Base-by-base conservation (phyloP, 2,797 vertebrate species). In the Pseudotriccus pelzelni region DNA sequence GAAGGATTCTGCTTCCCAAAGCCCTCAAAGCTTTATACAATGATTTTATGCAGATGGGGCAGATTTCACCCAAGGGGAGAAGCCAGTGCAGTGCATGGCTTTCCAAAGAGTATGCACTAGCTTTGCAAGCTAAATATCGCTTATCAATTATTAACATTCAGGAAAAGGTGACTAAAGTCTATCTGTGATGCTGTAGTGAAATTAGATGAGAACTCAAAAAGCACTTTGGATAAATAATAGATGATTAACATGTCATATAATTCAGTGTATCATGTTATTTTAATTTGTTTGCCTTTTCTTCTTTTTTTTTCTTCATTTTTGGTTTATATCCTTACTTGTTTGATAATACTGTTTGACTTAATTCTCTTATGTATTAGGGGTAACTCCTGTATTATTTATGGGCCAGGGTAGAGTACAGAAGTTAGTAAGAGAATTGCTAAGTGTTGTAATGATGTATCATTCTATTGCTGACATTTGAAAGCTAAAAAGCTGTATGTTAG, bases 211-310 rank as follows among this genome's bases (percentile, higher is more conserved):
- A 93, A 91, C 49, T 93, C 82, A 80, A 88, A 95, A 94, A 92
- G 87, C 89, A 95, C 93, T 97, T 95, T 94, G 69, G 70, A 91
- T 96, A 90, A 96, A 97, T 96, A 97, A 96, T 97, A 95, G 50
- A 94, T 96, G 82, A 92, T 95, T 97, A 96, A 87, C 84, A 83
- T 95, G 95, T 84, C 92, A 86, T 68, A 92, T 91, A 91, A 95
- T 90, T 94, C 89, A 95, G 58, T 44, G 36, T 95, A 96, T 95
- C 89, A 81, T 92, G 76, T 89, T 96, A 87, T 93, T 95, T 94
- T 93, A 95, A 90, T 96, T 94, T 96, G 68, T 85, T 95, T 91
- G 55, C 36, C 87, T 87, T 94, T 96, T 85, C 78, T 83, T 80
- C 44, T 53, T 89, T 92, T 95, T 83, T 55, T 73, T 75, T 83